phyloP scores from a whole-genome alignment of 2,113 vertebrate species.

The Silurus asotus region DNA sequence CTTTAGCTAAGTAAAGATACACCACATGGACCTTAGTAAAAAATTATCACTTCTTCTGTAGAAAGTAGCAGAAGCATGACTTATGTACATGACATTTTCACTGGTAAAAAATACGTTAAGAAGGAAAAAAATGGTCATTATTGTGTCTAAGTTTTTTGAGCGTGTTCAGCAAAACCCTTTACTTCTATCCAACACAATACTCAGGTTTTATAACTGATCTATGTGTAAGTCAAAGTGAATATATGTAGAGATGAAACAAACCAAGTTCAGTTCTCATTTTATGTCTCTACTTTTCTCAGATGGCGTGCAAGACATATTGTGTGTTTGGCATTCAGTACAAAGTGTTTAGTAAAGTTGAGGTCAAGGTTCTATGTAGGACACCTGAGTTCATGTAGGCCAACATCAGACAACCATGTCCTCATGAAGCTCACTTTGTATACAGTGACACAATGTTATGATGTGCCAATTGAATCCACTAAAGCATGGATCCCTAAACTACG shows the following conservation, averaged over 20 bases:
- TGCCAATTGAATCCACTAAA: too few relatives aligned
- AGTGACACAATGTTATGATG: too few relatives aligned
- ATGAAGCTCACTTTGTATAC: neutral
- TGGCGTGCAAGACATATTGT: too few relatives aligned
- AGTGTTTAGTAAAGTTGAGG: neutral
- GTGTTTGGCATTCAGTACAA: neutral
- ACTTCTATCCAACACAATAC: neutral
- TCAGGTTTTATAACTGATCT: too few relatives aligned
- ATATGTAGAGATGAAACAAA: neutral
- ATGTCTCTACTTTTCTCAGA: neutral
- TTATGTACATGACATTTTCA: neutral
- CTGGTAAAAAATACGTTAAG: neutral
- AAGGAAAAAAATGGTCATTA: neutral
- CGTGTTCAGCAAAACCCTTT: neutral
- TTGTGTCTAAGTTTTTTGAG: neutral
- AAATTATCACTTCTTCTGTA: too few relatives aligned
- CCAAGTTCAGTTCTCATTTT: neutral
- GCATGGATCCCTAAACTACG: too few relatives aligned
- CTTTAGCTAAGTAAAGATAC: too few relatives aligned
- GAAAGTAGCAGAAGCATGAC: too few relatives aligned
- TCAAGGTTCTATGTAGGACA: neutral
- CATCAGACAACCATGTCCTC: neutral
- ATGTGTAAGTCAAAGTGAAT: neutral
- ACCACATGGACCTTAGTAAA: neutral
- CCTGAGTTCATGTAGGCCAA: neutral